These are phyloP conservation scores for Pseudanteris insignis DNA, from an alignment of 2,888 invertebrate genomes.

Conservation along the genomic window DNA sequence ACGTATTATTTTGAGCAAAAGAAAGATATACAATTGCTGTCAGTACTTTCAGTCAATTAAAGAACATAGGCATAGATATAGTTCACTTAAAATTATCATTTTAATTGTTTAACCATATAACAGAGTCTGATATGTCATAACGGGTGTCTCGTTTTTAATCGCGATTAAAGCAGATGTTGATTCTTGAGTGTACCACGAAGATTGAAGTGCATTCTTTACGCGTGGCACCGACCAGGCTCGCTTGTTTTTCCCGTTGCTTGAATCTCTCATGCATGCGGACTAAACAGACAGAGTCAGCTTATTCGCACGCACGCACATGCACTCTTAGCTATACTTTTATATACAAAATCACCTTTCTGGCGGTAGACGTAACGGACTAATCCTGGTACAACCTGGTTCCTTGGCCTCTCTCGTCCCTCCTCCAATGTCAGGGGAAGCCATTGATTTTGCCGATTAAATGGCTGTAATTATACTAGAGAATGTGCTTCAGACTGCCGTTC, in stretches of 20 bases:
- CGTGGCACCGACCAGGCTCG: constrained; percentile 20
- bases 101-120: constrained; percentile 10
- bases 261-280: constrained; percentile 19
- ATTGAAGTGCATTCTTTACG: constrained; percentile 24
- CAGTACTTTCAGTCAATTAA: too few relatives aligned
- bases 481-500: background rate
- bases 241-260: constrained; percentile 28
- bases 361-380: constrained; percentile 29
- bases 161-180: constrained; percentile 12
- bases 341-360: constrained; percentile 20
- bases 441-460: constrained; percentile 29
- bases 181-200: constrained; percentile 9
- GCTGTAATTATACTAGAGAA: constrained; percentile 17
- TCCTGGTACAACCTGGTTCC: constrained; percentile 13
- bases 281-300: constrained; percentile 8
- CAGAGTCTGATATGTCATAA: constrained; percentile 18
- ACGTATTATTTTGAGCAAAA: too few relatives aligned
- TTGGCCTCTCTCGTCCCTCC: constrained; percentile 2
- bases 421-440: constrained; percentile 7
- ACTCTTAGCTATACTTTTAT: constrained; percentile 14
- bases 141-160: constrained; percentile 19
- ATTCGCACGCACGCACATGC: constrained; percentile 25
- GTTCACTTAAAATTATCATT: too few relatives aligned
- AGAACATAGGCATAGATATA: too few relatives aligned
- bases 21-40: too few relatives aligned